Conservation (phyloP, 1,140 invertebrate species). For the Coenobita brevimanus region DNA sequence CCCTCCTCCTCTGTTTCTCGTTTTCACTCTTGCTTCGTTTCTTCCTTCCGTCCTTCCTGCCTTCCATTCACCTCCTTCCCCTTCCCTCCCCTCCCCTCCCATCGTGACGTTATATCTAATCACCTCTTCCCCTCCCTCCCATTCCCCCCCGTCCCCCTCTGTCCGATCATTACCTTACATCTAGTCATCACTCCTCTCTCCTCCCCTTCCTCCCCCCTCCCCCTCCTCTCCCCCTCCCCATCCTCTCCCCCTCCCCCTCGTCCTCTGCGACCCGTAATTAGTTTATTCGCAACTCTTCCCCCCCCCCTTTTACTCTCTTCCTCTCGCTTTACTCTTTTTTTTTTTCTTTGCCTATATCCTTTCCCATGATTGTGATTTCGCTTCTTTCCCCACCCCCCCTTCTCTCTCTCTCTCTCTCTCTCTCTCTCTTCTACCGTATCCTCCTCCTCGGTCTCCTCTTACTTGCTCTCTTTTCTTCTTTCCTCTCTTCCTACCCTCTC, state of each 20-base stretch:
- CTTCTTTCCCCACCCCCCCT: too few relatives aligned
- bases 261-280: too few relatives aligned
- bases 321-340: too few relatives aligned
- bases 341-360: too few relatives aligned
- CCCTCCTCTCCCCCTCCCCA: too few relatives aligned
- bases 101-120: conserved; percentile 25
- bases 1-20: neutral
- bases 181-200: neutral
- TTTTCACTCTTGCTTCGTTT: conserved; percentile 14
- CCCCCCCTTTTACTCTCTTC: too few relatives aligned
- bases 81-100: conserved; percentile 2
- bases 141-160: neutral
- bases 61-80: neutral
- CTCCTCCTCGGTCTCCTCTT: neutral
- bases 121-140: conserved; percentile 12
- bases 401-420: conserved; percentile 11
- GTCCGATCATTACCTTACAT: neutral
- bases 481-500: neutral
- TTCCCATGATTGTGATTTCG: too few relatives aligned
- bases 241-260: too few relatives aligned
- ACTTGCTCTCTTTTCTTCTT: too few relatives aligned
- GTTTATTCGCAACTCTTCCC: too few relatives aligned
- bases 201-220: neutral
- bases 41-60: neutral
- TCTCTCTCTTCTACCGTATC: neutral